Evolutionary conservation across 2,113 vertebrate species (phyloP).

Genomic region (Malurus melanocephalus): DNA sequence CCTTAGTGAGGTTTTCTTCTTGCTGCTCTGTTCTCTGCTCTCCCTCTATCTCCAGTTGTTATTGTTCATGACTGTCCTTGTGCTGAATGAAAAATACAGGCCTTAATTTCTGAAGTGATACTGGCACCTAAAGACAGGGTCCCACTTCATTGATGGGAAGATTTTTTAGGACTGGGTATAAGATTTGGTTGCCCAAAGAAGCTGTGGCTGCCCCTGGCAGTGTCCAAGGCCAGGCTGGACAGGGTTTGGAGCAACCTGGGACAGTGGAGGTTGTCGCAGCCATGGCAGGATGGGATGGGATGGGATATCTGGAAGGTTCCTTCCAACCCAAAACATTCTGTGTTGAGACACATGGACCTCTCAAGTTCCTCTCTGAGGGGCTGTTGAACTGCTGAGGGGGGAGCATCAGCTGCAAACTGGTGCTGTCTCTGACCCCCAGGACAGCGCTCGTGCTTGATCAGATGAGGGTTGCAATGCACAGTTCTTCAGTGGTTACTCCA

Average conservation of each 20-base stretch:
- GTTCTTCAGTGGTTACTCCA: neutral
- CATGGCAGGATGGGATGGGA: accelerated
- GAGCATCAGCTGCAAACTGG: too few species aligned
- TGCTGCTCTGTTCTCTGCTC: neutral
- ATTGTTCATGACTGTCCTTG: neutral
- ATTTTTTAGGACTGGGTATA: neutral
- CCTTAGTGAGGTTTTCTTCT: neutral
- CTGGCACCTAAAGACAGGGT: neutral
- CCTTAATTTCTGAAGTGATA: neutral
- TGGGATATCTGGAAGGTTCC: accelerated
- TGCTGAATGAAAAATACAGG: neutral
- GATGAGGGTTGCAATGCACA: neutral
- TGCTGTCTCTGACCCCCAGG: neutral
- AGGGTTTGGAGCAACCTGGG: accelerated
- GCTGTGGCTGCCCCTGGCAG: neutral
- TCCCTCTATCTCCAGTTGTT: neutral
- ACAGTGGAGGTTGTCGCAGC: neutral
- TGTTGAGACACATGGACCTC: neutral
- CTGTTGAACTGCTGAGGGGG: neutral
- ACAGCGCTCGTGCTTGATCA: accelerated
- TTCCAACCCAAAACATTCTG: neutral
- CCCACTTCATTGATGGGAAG: accelerated
- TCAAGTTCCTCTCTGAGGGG: neutral
- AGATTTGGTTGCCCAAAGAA: neutral
- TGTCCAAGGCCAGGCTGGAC: accelerated